phyloP scores from a whole-genome alignment of 2,888 invertebrate species.

The Cerastis rubricosa region DNA sequence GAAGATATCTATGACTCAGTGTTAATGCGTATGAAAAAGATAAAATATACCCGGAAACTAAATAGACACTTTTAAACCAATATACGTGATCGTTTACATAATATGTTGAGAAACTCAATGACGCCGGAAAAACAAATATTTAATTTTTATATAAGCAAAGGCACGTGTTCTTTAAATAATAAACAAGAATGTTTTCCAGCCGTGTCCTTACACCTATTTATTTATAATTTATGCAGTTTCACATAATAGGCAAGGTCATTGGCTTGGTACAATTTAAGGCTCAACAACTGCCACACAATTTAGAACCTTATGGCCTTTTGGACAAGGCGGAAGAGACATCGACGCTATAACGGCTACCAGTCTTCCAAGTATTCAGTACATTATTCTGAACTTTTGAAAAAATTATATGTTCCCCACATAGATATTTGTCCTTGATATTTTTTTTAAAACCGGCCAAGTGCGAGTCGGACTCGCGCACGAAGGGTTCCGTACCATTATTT shows the following conservation, averaged over 20 bases:
- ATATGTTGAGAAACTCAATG: constrained; percentile 50
- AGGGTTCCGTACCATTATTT: too few relatives aligned
- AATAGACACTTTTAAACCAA: constrained; percentile 40
- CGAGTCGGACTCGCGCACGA: too few relatives aligned
- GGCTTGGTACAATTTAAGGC: constrained; percentile 9
- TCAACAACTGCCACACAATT: not conserved
- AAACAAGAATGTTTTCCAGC: constrained; percentile 41
- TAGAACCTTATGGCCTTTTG: not conserved
- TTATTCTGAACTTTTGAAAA: too few relatives aligned
- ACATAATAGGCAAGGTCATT: constrained; percentile 31
- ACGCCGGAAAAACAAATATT: constrained; percentile 49
- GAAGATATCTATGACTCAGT: constrained; percentile 13
- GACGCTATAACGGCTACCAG: too few relatives aligned
- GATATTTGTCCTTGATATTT: too few relatives aligned
- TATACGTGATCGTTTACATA: constrained; percentile 42
- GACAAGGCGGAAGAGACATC: too few relatives aligned
- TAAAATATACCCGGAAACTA: constrained; percentile 35
- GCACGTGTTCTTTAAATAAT: constrained; percentile 47
- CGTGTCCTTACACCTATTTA: constrained; percentile 42
- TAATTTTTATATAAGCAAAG: constrained; percentile 41
- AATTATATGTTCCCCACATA: too few relatives aligned
- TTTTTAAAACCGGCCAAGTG: too few relatives aligned
- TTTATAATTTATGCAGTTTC: constrained; percentile 35
- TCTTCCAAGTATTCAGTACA: too few relatives aligned
- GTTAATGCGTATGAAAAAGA: constrained; percentile 8